Conservation (phyloP, 2,113 vertebrate genomes). For the Rostratula benghalensis region DNA sequence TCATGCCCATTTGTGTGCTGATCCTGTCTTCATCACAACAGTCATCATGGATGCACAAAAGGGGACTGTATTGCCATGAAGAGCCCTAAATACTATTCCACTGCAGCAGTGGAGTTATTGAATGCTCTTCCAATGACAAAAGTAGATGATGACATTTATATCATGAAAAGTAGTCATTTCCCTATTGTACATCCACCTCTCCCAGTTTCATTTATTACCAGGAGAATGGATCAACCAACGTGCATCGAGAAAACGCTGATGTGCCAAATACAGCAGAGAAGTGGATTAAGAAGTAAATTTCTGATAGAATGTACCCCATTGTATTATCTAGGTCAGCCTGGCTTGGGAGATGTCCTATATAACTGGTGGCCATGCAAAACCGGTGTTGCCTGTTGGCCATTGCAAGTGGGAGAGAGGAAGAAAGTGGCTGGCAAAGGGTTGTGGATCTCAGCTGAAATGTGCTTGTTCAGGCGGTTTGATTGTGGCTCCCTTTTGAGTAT, state of each 20-base stretch:
- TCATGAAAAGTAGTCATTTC: background rate
- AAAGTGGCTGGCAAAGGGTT: background rate
- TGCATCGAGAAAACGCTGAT: background rate
- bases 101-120: rapidly evolving
- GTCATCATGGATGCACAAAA: background rate
- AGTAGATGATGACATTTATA: background rate
- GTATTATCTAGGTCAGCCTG: constrained; percentile 55
- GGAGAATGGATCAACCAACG: background rate
- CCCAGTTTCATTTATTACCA: background rate
- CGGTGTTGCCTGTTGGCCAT: background rate
- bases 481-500: background rate
- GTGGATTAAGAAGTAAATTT: constrained; percentile 55
- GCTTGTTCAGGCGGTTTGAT: background rate
- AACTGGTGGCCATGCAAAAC: background rate
- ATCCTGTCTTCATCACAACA: background rate
- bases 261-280: constrained; percentile 31
- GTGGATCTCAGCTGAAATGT: background rate
- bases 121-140: background rate
- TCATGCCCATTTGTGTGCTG: rapidly evolving
- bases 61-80: rapidly evolving
- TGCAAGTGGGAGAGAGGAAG: background rate
- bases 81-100: background rate
- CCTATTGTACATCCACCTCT: background rate
- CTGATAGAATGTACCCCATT: constrained; percentile 6
- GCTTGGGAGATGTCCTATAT: constrained; percentile 58